Percentiles rank a stretch among this genome's conserved stretches.
Evolutionary conservation across 2,888 invertebrate genomes (phyloP).

Genomic region (Dicycla oo): DNA sequence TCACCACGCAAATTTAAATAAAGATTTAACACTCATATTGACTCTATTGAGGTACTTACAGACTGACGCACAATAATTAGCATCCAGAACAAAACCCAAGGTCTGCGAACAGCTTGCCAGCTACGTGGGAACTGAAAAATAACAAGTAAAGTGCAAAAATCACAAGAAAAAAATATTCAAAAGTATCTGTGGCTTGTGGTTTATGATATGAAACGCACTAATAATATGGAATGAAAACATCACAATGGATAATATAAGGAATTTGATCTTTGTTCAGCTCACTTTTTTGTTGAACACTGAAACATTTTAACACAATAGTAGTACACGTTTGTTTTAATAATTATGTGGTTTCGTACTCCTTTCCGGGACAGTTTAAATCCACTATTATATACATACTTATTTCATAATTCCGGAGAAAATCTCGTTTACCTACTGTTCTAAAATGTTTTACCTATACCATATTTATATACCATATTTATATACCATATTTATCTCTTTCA

Average conservation of each 20-base stretch:
- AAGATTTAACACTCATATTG: conserved; percentile 10
- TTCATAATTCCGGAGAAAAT: neutral
- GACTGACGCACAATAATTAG: conserved; percentile 37
- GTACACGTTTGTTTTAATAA: conserved; percentile 32
- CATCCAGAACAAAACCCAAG: conserved; percentile 60
- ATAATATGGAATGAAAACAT: conserved; percentile 67
- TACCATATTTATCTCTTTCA: too few relatives aligned
- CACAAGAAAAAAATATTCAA: conserved; percentile 80
- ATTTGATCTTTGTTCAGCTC: conserved; percentile 60
- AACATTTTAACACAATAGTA: conserved; percentile 53
- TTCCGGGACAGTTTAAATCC: conserved; percentile 36
- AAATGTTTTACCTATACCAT: too few relatives aligned
- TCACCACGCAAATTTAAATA: neutral
- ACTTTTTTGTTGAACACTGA: conserved; percentile 54
- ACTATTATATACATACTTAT: neutral
- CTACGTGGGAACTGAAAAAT: conserved; percentile 59
- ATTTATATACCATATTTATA: too few relatives aligned
- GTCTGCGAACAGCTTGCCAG: conserved; percentile 63
- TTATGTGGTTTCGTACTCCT: conserved; percentile 38
- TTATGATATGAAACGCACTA: conserved; percentile 70
- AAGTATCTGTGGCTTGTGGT: conserved; percentile 81
- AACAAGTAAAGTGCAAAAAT: conserved; percentile 71
- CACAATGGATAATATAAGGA: conserved; percentile 64
- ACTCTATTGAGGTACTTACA: conserved; percentile 2
- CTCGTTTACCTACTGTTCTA: neutral